Conservation (phyloP, 2,888 invertebrate species). For the Siphlonurus alternatus region DNA sequence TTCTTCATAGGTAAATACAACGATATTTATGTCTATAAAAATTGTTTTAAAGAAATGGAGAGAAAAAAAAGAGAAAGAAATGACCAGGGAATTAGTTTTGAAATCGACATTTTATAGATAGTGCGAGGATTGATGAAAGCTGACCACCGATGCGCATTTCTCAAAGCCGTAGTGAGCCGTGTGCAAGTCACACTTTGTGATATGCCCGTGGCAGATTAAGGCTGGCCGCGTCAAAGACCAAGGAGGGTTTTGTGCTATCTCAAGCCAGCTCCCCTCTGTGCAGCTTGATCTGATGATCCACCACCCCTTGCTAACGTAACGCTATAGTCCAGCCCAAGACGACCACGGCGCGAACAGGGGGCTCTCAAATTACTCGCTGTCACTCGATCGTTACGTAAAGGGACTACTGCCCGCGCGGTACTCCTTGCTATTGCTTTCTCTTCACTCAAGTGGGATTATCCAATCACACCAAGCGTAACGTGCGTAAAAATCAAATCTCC, state of each 20-base stretch:
- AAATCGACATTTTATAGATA: neutral
- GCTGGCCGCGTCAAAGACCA: neutral
- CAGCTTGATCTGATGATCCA: neutral
- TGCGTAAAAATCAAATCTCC: neutral
- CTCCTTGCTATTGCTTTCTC: neutral
- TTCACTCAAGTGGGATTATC: neutral
- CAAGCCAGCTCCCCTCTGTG: neutral
- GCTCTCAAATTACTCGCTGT: neutral
- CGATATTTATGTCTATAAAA: neutral
- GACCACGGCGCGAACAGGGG: neutral
- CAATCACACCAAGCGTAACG: neutral
- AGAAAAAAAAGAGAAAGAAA: no score
- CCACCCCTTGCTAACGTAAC: neutral
- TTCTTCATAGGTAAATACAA: neutral
- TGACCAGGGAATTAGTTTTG: neutral
- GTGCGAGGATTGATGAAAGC: neutral
- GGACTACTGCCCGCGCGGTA: neutral
- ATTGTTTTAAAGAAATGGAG: neutral
- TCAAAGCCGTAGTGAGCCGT: neutral
- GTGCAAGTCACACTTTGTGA: neutral
- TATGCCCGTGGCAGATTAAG: neutral
- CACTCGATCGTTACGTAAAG: neutral
- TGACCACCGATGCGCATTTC: neutral
- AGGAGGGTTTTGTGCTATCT: neutral
- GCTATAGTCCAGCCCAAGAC: neutral